Evolutionary conservation across 2,113 vertebrate genomes (phyloP).

Genomic region (Eurypyga helias): DNA sequence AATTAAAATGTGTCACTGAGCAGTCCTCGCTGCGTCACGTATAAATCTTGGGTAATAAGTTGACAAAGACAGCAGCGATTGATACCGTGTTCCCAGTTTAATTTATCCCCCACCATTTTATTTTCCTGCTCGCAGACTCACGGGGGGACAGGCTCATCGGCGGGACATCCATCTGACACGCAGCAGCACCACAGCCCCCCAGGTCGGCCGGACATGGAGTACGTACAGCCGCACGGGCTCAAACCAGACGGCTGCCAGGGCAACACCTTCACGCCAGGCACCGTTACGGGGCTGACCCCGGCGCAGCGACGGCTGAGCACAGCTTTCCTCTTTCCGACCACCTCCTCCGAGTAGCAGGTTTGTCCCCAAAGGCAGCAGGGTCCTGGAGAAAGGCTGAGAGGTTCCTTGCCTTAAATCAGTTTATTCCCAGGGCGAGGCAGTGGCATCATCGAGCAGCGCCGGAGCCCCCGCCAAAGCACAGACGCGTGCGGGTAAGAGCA

Average conservation of each 20-base stretch:
- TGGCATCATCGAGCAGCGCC: background rate
- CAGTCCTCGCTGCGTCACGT: constrained; percentile 68
- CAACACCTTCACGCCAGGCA: background rate
- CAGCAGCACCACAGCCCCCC: background rate
- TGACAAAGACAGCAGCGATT: constrained; percentile 68
- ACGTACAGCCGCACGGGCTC: constrained; percentile 1
- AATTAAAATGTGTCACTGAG: constrained; percentile 86
- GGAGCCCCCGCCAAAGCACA: background rate
- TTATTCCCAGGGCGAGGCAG: background rate
- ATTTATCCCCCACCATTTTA: constrained; percentile 23
- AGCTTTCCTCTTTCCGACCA: background rate
- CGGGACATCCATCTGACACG: background rate
- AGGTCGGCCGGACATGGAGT: background rate
- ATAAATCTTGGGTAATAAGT: constrained; percentile 84
- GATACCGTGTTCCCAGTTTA: constrained; percentile 1
- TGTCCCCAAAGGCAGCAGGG: constrained; percentile 11
- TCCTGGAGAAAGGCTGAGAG: background rate
- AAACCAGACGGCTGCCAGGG: background rate
- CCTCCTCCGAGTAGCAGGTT: background rate
- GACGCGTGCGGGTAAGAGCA: background rate
- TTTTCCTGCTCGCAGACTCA: background rate
- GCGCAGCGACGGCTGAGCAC: background rate
- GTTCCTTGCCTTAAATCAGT: background rate
- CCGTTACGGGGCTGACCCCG: background rate
- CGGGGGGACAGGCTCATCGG: background rate